Evolutionary conservation across 2,888 invertebrate species (phyloP), one percentile per base, ranked within the genome.

Genomic region (Tuta absoluta): DNA sequence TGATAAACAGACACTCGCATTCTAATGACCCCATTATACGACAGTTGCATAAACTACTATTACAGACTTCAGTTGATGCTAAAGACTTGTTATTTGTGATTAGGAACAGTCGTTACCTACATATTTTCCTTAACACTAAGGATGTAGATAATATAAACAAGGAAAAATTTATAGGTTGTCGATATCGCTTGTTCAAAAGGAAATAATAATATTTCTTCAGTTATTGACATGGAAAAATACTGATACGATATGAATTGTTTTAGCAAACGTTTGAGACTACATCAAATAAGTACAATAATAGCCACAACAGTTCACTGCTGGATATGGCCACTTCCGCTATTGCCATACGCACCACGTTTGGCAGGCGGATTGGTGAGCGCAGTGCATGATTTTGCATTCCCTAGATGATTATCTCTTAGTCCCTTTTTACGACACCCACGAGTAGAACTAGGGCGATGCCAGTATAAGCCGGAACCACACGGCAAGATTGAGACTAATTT

Each of bases 71-170:
- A 21, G 24, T 37, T 38, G 17, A 12, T 19, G 21, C 11, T 21
- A 58, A 58, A 38, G 10, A 14, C 21, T 58, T 38, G 3, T n/a
- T 37, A 58, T 23, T 28, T 5, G 28, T 24, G 45, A 48, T 60
- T 61, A 60, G 17, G 11, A 5, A 8, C 8, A 33, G 10, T 12
- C 28, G 48, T 17, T 48, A 10, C 11, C 19, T 8, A 10, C 11
- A 37, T 45, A 45, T 61, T 61, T 62, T 62, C 62, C 62, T 62
- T 37, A 53, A 62, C 28, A 11, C 11, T n/a, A 49, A 61, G 61
- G 61, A 61, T 33, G 12, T 4, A 4, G 61, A 48, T 61, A 21
- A 21, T 12, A 58, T 23, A 49, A 53, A 53, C 38, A 53, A 62
- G 53, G 53, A 53, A 62, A 62, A 19, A 53, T 19, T 28, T 14